Percentiles rank a stretch among this genome's conserved stretches.
phyloP scores from a whole-genome alignment of 2,113 vertebrate species.

The Syngnathus floridae region DNA sequence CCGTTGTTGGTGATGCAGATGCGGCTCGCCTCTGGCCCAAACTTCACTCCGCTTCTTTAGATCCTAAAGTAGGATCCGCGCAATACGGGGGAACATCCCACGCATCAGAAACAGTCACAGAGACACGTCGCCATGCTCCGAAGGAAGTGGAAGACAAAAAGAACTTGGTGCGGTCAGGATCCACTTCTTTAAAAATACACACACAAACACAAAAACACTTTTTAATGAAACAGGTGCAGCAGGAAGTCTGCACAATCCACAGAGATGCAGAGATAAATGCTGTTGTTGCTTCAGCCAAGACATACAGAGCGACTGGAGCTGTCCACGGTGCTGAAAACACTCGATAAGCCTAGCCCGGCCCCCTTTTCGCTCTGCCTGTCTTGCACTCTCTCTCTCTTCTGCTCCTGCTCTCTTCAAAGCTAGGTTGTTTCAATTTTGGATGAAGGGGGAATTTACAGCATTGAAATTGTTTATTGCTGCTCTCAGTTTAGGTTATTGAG shows the following conservation, averaged over 20 bases:
- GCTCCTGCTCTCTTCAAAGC: neutral
- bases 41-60: slow-evolving; percentile 58
- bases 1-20: slow-evolving; percentile 39
- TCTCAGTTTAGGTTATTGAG: neutral
- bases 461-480: neutral
- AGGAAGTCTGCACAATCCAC: neutral
- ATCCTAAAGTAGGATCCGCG: slow-evolving; percentile 41
- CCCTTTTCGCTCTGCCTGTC: slow-evolving; percentile 4
- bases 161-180: slow-evolving; percentile 34
- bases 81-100: slow-evolving; percentile 18
- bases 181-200: slow-evolving; percentile 8
- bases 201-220: slow-evolving; percentile 10
- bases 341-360: slow-evolving; percentile 23
- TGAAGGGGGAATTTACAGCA: neutral
- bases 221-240: slow-evolving; percentile 11
- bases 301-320: slow-evolving; percentile 50
- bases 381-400: slow-evolving; percentile 1
- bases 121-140: slow-evolving; percentile 1
- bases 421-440: neutral
- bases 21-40: slow-evolving; percentile 42
- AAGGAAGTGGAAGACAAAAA: neutral
- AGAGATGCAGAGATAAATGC: neutral
- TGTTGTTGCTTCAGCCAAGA: slow-evolving; percentile 33
- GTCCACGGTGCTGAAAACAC: slow-evolving; percentile 67
- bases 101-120: slow-evolving; percentile 11